A percentile compares a stretch with the other conserved stretches of the same genome.
These are phyloP conservation scores for Crambe crambe DNA, from an alignment of 37 sponge, comb jelly and placozoan genomes.

Conservation along the genomic window DNA sequence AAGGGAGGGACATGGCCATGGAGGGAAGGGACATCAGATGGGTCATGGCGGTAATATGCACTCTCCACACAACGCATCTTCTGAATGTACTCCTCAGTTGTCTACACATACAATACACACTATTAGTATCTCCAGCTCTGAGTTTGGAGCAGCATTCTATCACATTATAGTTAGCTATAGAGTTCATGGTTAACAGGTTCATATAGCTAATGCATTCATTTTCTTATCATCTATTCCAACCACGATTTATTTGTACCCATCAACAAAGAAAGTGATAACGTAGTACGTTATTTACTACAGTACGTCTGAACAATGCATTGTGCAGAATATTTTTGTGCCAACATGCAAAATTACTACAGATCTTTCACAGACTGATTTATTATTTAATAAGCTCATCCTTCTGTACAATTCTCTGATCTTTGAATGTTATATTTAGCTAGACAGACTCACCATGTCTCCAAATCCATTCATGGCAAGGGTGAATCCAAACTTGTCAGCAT, in stretches of 20 bases:
- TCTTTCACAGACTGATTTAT: too few relatives aligned
- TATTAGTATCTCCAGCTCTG: too few relatives aligned
- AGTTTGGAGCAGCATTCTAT: too few relatives aligned
- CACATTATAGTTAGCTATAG: background rate
- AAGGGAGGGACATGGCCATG: too few relatives aligned
- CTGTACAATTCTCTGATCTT: too few relatives aligned
- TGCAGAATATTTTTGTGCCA: too few relatives aligned
- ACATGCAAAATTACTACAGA: too few relatives aligned
- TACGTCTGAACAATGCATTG: too few relatives aligned
- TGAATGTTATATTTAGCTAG: background rate
- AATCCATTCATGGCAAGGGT: conserved; percentile 62
- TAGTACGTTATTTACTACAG: background rate
- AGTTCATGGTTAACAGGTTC: background rate
- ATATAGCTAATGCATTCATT: too few relatives aligned
- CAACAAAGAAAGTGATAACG: background rate
- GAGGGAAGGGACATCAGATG: background rate
- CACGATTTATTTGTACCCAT: background rate
- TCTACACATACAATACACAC: background rate
- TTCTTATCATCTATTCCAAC: background rate
- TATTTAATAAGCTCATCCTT: too few relatives aligned
- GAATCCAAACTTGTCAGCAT: conserved; percentile 59
- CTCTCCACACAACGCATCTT: background rate
- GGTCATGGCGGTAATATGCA: background rate
- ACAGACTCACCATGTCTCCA: conserved; percentile 66
- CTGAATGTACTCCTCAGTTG: background rate